Base-by-base conservation (phyloP, 2,113 vertebrate genomes). In the Butastur rufipennis region DNA sequence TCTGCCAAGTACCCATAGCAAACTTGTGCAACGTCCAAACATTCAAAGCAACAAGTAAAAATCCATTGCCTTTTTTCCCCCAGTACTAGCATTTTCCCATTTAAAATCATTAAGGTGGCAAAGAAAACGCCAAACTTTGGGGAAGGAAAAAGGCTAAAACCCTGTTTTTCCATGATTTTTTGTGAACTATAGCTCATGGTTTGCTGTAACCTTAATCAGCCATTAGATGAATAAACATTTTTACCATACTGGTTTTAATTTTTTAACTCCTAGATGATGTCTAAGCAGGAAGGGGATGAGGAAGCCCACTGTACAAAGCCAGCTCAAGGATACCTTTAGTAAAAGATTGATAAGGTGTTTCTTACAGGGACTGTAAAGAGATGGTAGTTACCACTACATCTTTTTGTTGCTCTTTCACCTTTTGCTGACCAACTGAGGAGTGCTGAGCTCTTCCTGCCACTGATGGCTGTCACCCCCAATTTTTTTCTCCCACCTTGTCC, bases 401-500 rank as follows among this genome's bases (percentile, higher is more conserved):
- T 8, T 34, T 6, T 7, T 3, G 22, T 10, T 4, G 43, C 47
- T 31, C 34, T 52, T 65, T 58, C 29, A 61, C 40, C 27, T 55
- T 43, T n/a, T 65, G 31, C 56, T 42, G 11, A 23, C 12, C 34
- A 6, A 1, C 32, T 7, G 11, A 32, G 55, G 4, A 25, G 32
- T 0, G 4, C 55, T 17, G 34, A 62, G 34, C 47, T 63, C 23
- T 38, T 31, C 45, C 31, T 23, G 11, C 1, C 3, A 5, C n/a
- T 0, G n/a, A 17, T 0, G 1, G 15, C 47, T 10, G 45, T 45
- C 36, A 59, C 19, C 42, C 34, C 0, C 1, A 6, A 6, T 36
- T 47, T 31, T 31, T 12, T 3, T 18, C 45, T 23, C 31, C 7
- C 27, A 13, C 25, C 48, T 20, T 2, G 7, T 4, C 38, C 18